These are phyloP conservation scores for Teleogryllus occipitalis DNA, from an alignment of 1,140 invertebrate genomes.

Conservation along the genomic window DNA sequence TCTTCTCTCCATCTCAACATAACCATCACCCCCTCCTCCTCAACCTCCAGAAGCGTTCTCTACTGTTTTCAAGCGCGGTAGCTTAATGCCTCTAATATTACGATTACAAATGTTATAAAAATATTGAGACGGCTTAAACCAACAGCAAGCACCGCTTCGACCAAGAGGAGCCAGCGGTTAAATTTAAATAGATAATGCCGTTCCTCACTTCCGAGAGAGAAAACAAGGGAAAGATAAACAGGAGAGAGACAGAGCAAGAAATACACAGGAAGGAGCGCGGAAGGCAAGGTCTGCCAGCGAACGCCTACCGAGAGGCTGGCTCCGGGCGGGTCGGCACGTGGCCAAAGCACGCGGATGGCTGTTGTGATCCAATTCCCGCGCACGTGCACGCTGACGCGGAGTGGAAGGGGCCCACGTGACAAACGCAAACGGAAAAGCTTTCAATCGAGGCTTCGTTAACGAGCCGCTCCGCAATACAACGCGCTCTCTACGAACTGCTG, in stretches of 20 bases:
- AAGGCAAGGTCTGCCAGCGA: neutral
- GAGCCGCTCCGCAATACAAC: too few relatives aligned
- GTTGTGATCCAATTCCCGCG: too few relatives aligned
- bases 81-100: neutral
- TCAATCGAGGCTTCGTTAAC: too few relatives aligned
- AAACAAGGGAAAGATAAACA: neutral
- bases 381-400: too few relatives aligned
- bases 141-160: neutral
- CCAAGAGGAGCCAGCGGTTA: neutral
- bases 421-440: too few relatives aligned
- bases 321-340: neutral
- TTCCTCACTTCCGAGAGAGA: neutral
- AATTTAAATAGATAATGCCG: neutral
- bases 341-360: neutral
- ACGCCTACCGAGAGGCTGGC: neutral
- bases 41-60: too few relatives aligned
- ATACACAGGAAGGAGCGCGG: neutral
- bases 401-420: too few relatives aligned
- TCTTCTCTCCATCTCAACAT: too few relatives aligned
- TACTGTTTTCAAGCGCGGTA: too few relatives aligned
- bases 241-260: neutral
- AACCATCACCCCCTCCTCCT: too few relatives aligned
- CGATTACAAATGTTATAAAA: conserved; percentile 6
- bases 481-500: too few relatives aligned
- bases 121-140: neutral